Evolutionary conservation across 2,113 vertebrate species (phyloP).

Genomic region (Micronycteris hirsuta): DNA sequence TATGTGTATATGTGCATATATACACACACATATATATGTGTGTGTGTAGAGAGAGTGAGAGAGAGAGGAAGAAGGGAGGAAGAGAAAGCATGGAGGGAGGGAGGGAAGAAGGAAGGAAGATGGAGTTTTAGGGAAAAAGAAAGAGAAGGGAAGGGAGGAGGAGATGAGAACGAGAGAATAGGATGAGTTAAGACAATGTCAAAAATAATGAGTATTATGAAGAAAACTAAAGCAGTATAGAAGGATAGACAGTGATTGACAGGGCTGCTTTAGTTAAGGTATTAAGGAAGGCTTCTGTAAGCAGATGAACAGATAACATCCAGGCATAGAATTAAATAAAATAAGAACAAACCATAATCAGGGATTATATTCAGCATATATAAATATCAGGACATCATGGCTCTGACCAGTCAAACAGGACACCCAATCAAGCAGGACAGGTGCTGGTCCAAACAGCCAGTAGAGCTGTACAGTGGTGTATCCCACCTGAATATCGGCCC

Average conservation of each 20-base stretch:
- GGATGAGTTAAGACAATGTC: neutral
- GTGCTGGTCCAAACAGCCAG: neutral
- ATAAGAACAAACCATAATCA: neutral
- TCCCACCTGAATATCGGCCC: neutral
- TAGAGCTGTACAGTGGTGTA: neutral
- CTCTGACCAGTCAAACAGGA: neutral
- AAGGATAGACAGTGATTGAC: neutral
- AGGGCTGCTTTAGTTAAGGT: neutral
- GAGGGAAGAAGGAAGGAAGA: neutral
- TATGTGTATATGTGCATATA: too few species aligned
- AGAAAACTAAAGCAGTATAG: neutral
- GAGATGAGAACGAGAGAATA: neutral
- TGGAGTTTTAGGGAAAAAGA: too few species aligned
- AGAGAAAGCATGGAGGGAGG: neutral
- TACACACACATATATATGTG: too few species aligned
- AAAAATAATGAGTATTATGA: neutral
- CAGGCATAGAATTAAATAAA: neutral
- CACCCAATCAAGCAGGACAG: neutral
- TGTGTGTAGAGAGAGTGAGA: too few species aligned
- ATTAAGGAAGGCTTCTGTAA: neutral
- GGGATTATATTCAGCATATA: neutral
- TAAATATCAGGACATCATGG: constrained; percentile 1
- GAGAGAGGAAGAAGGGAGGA: neutral
- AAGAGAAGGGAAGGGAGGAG: neutral
- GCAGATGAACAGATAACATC: neutral